Conservation (phyloP, 2,797 vertebrate genomes). For the Rhynchotus rufescens region DNA sequence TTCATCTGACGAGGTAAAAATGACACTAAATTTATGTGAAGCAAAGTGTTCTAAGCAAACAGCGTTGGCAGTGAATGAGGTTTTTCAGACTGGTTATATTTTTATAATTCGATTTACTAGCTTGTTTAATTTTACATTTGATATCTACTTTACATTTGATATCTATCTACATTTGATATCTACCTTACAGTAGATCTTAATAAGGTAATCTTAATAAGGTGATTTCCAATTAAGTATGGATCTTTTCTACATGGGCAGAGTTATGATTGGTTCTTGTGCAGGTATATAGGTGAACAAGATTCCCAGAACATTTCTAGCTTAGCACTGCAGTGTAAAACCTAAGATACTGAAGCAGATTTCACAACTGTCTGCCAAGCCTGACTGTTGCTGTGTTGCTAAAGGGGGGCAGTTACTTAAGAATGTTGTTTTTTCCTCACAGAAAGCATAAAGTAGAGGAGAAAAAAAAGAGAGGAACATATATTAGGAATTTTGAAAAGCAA, state of each 20-base stretch:
- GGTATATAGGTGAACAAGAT: not conserved
- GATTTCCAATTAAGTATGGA: not conserved
- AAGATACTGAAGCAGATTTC: not conserved
- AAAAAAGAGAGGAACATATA: not conserved
- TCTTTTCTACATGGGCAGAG: not conserved
- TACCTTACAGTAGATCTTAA: no score
- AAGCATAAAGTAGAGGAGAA: not conserved
- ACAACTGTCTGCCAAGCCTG: not conserved
- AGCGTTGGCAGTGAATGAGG: not conserved
- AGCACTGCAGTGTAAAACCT: not conserved
- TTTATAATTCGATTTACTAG: not conserved
- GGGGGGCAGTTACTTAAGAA: not conserved
- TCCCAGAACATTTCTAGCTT: not conserved
- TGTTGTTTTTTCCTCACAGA: not conserved
- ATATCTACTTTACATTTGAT: not conserved
- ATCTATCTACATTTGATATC: not conserved
- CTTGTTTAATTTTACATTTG: not conserved
- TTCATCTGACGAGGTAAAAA: constrained; percentile 79
- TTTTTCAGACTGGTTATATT: not conserved
- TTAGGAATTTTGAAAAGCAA: not conserved
- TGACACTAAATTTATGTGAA: not conserved
- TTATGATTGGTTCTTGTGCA: not conserved
- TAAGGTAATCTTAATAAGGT: accelerated
- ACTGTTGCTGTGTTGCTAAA: not conserved
- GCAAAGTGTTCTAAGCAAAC: not conserved